Conservation (phyloP, 2,113 vertebrate species). For the Chloropsis hardwickii region DNA sequence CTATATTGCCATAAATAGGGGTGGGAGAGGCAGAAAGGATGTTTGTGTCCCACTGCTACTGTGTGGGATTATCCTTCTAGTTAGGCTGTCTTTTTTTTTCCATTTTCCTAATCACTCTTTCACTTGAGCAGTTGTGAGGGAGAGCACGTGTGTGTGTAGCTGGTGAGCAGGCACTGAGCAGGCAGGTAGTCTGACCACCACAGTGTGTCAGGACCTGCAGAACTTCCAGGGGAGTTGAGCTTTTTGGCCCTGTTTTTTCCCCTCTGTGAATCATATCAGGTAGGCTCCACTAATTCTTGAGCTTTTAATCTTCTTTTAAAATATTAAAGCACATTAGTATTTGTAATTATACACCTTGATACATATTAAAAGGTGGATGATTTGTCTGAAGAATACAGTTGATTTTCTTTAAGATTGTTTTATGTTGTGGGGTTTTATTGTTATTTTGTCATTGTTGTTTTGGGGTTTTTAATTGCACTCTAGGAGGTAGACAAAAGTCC, state of each 20-base stretch:
- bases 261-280: not conserved
- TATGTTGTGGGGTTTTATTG: not conserved
- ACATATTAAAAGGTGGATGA: not conserved
- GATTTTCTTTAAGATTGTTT: not conserved
- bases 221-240: not conserved
- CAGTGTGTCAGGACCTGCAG: accelerated
- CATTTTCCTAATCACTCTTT: not conserved
- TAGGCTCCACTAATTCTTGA: not conserved
- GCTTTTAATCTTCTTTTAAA: not conserved
- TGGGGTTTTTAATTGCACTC: not conserved
- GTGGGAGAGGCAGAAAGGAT: not conserved
- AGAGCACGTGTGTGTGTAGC: accelerated
- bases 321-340: not conserved
- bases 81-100: not conserved
- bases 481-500: not conserved
- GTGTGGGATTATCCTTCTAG: not conserved
- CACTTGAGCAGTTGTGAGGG: not conserved
- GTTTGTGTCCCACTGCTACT: not conserved
- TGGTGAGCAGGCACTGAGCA: not conserved
- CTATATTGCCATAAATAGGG: not conserved
- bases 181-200: not conserved
- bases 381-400: not conserved
- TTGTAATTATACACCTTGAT: not conserved
- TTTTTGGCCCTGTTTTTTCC: not conserved
- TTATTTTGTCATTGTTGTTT: not conserved